Conservation (phyloP, 2,888 invertebrate species). For the Hypomecis punctinalis region DNA sequence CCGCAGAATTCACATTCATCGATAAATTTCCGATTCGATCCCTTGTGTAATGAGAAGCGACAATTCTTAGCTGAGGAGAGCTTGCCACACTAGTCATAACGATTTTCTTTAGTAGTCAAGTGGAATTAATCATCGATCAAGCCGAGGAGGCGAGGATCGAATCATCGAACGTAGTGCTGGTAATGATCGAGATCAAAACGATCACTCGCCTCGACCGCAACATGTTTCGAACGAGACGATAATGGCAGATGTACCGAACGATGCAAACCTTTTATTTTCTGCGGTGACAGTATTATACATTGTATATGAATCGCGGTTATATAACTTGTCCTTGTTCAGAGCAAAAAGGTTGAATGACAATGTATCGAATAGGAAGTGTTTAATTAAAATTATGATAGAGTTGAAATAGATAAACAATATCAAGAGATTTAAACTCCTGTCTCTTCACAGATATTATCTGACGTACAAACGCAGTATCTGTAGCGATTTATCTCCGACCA, state of each 20-base stretch:
- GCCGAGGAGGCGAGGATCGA: constrained; percentile 58
- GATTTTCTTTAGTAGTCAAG: constrained; percentile 55
- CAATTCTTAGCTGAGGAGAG: constrained; percentile 67
- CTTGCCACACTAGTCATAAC: constrained; percentile 54
- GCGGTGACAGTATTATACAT: constrained; percentile 60
- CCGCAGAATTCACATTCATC: constrained; percentile 76
- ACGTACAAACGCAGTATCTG: constrained; percentile 63
- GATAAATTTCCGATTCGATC: constrained; percentile 61
- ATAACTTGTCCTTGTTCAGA: constrained; percentile 41
- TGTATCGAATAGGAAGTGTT: constrained; percentile 44
- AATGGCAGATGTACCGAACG: constrained; percentile 59
- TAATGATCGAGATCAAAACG: constrained; percentile 76
- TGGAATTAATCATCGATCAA: constrained; percentile 62
- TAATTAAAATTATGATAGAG: constrained; percentile 48
- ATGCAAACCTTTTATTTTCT: constrained; percentile 67
- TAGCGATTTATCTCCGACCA: constrained; percentile 70
- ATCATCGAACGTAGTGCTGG: constrained; percentile 52
- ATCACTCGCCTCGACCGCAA: constrained; percentile 76
- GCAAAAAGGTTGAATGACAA: constrained; percentile 15
- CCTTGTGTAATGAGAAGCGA: constrained; percentile 72
- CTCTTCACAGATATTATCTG: constrained; percentile 65
- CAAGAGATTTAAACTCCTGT: constrained; percentile 63
- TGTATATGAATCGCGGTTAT: constrained; percentile 57
- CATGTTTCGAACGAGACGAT: constrained; percentile 79
- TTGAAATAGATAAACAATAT: constrained; percentile 52